phyloP scores from a whole-genome alignment of 2,888 invertebrate species.

The Alentia gelatinosa region DNA sequence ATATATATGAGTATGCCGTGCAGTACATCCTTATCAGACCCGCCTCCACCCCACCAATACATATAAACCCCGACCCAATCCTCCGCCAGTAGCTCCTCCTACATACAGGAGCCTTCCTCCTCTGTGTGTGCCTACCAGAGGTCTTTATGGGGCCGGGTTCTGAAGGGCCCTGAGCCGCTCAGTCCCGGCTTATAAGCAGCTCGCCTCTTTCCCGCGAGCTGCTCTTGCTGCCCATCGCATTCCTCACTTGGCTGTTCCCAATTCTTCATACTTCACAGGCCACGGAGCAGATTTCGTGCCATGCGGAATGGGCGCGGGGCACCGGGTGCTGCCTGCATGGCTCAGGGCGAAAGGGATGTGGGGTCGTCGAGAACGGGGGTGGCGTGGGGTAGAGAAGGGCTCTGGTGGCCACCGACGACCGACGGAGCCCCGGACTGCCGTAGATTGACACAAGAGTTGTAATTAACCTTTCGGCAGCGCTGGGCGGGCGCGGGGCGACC shows the following conservation, averaged over 20 bases:
- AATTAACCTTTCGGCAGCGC: constrained; percentile 16
- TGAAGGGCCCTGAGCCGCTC: too few species aligned
- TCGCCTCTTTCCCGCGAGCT: not conserved
- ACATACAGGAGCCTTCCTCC: too few species aligned
- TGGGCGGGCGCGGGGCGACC: not conserved
- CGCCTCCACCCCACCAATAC: too few species aligned
- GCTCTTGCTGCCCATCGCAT: not conserved
- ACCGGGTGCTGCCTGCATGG: not conserved
- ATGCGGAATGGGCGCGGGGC: not conserved
- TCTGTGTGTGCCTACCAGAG: too few species aligned
- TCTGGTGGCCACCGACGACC: not conserved
- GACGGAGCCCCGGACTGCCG: not conserved
- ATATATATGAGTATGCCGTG: too few species aligned
- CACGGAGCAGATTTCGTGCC: constrained; percentile 33
- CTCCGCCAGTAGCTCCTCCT: too few species aligned
- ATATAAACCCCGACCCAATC: too few species aligned
- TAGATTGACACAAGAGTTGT: constrained; percentile 52
- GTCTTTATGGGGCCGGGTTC: too few species aligned
- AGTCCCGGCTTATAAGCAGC: not conserved
- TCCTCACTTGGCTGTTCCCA: constrained; percentile 7
- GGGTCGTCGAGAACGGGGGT: not conserved
- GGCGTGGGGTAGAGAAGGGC: not conserved
- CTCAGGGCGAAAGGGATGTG: not conserved
- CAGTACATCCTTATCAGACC: too few species aligned
- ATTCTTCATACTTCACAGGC: constrained; percentile 57